phyloP scores from a whole-genome alignment of 2,113 vertebrate species.

The Festucalex cinctus region DNA sequence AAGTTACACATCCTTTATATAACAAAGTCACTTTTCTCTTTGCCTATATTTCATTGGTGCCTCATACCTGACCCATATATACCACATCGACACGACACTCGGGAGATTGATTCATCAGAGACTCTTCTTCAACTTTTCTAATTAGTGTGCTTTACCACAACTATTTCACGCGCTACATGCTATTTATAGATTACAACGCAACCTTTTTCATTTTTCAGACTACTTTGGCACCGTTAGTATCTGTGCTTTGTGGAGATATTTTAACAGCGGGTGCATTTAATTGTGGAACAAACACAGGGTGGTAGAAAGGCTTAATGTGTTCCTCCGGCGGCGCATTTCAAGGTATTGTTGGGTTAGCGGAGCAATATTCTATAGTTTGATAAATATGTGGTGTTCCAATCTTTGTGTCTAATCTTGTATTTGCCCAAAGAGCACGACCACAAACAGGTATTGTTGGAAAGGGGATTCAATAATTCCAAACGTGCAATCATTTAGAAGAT shows the following conservation, averaged over 20 bases:
- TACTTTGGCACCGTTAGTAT: not conserved
- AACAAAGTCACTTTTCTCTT: conserved; percentile 2
- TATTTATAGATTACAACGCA: conserved; percentile 50
- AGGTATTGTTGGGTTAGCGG: too few relatives aligned
- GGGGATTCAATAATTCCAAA: too few relatives aligned
- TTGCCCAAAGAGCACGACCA: too few relatives aligned
- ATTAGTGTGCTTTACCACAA: conserved; percentile 38
- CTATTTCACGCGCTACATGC: conserved; percentile 26
- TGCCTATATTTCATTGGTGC: conserved; percentile 15
- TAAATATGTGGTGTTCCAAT: too few relatives aligned
- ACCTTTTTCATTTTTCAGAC: conserved; percentile 8
- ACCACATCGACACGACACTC: conserved; percentile 4
- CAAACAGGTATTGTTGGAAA: too few relatives aligned
- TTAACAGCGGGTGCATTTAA: not conserved
- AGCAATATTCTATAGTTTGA: too few relatives aligned
- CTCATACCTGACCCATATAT: conserved; percentile 51
- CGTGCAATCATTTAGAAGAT: too few relatives aligned
- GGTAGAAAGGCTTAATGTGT: too few relatives aligned
- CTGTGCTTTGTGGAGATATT: conserved; percentile 13
- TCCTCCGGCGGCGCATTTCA: too few relatives aligned
- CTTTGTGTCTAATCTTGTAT: too few relatives aligned
- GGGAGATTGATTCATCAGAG: conserved; percentile 38
- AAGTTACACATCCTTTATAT: not conserved
- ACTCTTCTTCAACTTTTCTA: conserved; percentile 26
- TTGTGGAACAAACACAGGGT: too few relatives aligned